A percentile compares a stretch with the other conserved stretches of the same genome.
Evolutionary conservation across 2,888 invertebrate species (phyloP).

Genomic region (Polydrusus cervinus): DNA sequence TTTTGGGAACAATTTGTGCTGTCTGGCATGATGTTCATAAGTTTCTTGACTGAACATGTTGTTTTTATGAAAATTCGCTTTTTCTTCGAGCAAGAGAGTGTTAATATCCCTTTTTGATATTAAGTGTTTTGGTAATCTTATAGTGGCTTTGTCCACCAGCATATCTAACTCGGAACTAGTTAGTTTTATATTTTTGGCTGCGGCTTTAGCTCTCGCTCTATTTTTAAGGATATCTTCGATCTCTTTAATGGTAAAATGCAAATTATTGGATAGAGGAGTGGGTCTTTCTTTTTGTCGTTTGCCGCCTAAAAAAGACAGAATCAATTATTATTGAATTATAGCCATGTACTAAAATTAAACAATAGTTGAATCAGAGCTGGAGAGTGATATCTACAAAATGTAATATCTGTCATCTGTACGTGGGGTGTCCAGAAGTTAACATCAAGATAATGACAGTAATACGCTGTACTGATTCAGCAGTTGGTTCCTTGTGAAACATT

Average conservation of each 20-base stretch:
- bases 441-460: too few relatives aligned
- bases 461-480: too few relatives aligned
- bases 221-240: conserved; percentile 64
- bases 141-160: conserved; percentile 61
- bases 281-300: conserved; percentile 2
- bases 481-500: too few relatives aligned
- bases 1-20: conserved; percentile 28
- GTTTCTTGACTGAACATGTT: conserved; percentile 48
- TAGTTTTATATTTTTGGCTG: conserved; percentile 61
- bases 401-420: too few relatives aligned
- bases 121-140: conserved; percentile 57
- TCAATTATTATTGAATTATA: not conserved
- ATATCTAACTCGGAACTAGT: conserved; percentile 64
- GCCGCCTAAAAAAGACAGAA: not conserved
- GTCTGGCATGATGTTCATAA: conserved; percentile 33
- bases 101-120: conserved; percentile 51
- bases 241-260: conserved; percentile 57
- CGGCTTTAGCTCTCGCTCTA: conserved; percentile 63
- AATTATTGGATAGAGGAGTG: not conserved
- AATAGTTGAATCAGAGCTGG: too few relatives aligned
- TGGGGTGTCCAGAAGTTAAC: too few relatives aligned
- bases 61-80: conserved; percentile 42
- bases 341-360: not conserved
- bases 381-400: too few relatives aligned
- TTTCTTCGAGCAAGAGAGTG: conserved; percentile 46